A percentile compares a stretch with the other conserved stretches of the same genome.
phyloP scores from a whole-genome alignment of 2,888 invertebrate genomes.

The Amorpha juglandis region DNA sequence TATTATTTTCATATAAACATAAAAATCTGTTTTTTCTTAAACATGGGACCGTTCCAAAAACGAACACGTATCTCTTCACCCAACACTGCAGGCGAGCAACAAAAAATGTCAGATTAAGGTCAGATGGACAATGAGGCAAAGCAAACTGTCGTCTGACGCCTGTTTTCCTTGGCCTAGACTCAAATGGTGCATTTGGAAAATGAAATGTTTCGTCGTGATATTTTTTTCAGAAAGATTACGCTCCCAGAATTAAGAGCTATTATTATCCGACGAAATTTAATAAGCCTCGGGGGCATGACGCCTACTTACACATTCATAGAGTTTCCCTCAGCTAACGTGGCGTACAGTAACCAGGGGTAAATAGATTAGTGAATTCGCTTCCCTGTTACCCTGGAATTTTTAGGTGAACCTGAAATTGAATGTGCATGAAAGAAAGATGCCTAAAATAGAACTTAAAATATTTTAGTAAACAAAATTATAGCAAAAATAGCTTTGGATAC shows the following conservation, averaged over 20 bases:
- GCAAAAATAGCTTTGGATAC: neutral
- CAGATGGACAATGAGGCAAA: constrained; percentile 64
- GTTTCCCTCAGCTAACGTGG: constrained; percentile 19
- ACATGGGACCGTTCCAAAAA: neutral
- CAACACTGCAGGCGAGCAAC: constrained; percentile 55
- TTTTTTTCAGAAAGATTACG: constrained; percentile 35
- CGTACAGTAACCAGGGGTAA: constrained; percentile 16
- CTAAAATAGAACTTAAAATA: too few relatives aligned
- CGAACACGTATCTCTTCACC: constrained; percentile 41
- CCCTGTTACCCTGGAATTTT: constrained; percentile 14
- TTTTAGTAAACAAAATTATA: too few relatives aligned
- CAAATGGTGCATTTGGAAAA: constrained; percentile 64
- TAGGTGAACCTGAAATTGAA: neutral
- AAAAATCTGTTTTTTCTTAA: neutral
- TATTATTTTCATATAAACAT: neutral
- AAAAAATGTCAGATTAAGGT: constrained; percentile 70
- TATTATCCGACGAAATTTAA: constrained; percentile 27
- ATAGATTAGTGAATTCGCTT: constrained; percentile 17
- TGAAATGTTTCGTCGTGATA: constrained; percentile 50
- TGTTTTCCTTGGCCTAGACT: constrained; percentile 64
- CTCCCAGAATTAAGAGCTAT: constrained; percentile 26
- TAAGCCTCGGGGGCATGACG: constrained; percentile 23
- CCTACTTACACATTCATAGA: constrained; percentile 29
- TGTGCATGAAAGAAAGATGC: too few relatives aligned
- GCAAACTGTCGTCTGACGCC: constrained; percentile 55